Conservation (phyloP, 2,113 vertebrate genomes). For the Tonatia bakeri region DNA sequence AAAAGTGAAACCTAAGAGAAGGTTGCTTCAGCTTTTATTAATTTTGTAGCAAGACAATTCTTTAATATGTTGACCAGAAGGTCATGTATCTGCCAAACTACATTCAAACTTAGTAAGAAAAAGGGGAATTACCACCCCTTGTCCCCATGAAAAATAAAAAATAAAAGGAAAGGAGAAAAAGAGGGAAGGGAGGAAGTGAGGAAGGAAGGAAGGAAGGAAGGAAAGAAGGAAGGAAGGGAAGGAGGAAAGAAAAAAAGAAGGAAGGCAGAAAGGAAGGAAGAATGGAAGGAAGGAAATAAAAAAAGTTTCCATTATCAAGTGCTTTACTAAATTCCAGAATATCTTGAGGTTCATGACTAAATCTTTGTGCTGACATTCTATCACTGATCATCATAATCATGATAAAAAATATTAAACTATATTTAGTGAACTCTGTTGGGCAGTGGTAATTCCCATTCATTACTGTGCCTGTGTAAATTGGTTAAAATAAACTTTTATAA, state of each 20-base stretch:
- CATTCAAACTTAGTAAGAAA: not conserved
- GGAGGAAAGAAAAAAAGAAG: too few relatives aligned
- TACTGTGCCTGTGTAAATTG: not conserved
- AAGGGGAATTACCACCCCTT: not conserved
- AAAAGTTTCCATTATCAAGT: not conserved
- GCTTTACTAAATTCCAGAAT: not conserved
- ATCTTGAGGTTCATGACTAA: not conserved
- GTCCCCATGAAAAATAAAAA: not conserved
- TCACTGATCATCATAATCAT: not conserved
- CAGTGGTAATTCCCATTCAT: not conserved
- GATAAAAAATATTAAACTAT: not conserved
- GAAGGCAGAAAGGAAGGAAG: too few relatives aligned
- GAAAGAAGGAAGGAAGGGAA: too few relatives aligned
- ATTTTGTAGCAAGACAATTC: not conserved
- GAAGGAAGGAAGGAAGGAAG: too few relatives aligned
- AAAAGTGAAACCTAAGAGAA: not conserved
- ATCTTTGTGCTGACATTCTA: not conserved
- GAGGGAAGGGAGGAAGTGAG: too few relatives aligned
- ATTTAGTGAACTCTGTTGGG: not conserved
- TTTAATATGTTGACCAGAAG: not conserved
- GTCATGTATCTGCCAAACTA: not conserved
- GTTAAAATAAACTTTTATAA: conserved; percentile 4
- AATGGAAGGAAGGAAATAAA: not conserved
- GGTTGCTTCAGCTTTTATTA: not conserved
- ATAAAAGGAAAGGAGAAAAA: not conserved